Evolutionary conservation across 37 sponge, comb jelly and placozoan genomes (phyloP), one percentile per base, ranked within the genome.

Genomic region (Tethya wilhelma): DNA sequence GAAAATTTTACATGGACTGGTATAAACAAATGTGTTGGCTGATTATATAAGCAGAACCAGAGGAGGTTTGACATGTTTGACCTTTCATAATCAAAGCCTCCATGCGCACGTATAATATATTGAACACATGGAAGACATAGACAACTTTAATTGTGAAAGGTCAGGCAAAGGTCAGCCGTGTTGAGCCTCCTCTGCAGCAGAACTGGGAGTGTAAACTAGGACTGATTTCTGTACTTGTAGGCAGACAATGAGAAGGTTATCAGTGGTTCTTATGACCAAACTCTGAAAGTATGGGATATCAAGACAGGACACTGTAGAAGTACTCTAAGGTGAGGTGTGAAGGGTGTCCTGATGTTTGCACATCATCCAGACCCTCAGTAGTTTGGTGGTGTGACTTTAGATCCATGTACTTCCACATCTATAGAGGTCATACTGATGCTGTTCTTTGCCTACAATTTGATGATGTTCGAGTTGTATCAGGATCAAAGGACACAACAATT

Each of bases 221-320:
- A 49, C 14, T 49, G 14, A 19, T 49, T 49, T 49, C 14, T 49
- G 9, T 58, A 4, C 12, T 2, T 40, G 23, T 69, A 96, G 97
- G 85, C 96, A 19, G 97, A 93, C 69, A 82, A 84, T 46, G 79
- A 87, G 23, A 84, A 78, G 53, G 91, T 97, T 11, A 87, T 96
- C 40, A 98, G 99, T 81, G 99, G 99, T 4, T 98, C 99, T 38
- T 98, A 98, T 77, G 99, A 98, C 80, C 86, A 79, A 46, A 93
- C 96, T 25, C 73, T 98, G 38, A 98, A 96, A 66, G 84, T 96
- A 9, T 98, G 99, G 99, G 86, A 93, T 59, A 53, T 98, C 40
- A 78, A 42, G 31, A 85, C 89, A 22, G 96, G 94, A 31, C 73
- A 87, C 39, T 98, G 99, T 71, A 67, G 26, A 42, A 65, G 62